Evolutionary conservation across 2,888 invertebrate species (phyloP), one percentile per base, ranked within the genome.

Genomic region (Cataglyphis altisquamis): DNA sequence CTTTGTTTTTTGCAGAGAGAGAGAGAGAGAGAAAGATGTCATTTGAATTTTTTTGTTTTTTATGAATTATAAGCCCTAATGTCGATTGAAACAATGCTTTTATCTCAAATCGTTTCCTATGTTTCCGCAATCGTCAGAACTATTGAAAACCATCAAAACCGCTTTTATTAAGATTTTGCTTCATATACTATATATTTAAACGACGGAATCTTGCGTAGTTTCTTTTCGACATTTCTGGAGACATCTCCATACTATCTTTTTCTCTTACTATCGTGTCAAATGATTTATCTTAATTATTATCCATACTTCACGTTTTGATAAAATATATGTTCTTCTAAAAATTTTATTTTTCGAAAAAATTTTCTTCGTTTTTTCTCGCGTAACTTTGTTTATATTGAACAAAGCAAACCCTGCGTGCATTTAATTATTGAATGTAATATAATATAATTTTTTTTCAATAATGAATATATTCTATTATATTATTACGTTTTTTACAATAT

Each of bases 321-420:
- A 68, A 9, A 77, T 67, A 75, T 12, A 77, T 75, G n/a, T 48
- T 18, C 18, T 72, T 62, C 25, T 52, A n/a, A 52, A n/a, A n/a
- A 52, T 52, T 8, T n/a, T 52, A n/a, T 52, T 52, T 6, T n/a
- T 52, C n/a, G n/a, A 52, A 52, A 8, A 18, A 4, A 72, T 80
- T 45, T 57, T 41, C 32, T 57, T 8, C 70, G 32, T 70, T 12
- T 74, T 70, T 57, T 80, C 36, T 72, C 41, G 55, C n/a, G 55
- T 57, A 68, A 29, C 32, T 12, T 70, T 80, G 45, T 72, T 45
- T 32, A 72, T 36, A 60, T 80, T 78, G 21, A 62, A 15, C 64
- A 66, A 70, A 60, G 45, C 60, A 80, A 72, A 36, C n/a, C 8
- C 32, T 80, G 25, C 45, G 60, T 72, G 8, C 60, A 70, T 32